phyloP scores from a whole-genome alignment of 2,113 vertebrate genomes.

The Xyliphius kryptos region DNA sequence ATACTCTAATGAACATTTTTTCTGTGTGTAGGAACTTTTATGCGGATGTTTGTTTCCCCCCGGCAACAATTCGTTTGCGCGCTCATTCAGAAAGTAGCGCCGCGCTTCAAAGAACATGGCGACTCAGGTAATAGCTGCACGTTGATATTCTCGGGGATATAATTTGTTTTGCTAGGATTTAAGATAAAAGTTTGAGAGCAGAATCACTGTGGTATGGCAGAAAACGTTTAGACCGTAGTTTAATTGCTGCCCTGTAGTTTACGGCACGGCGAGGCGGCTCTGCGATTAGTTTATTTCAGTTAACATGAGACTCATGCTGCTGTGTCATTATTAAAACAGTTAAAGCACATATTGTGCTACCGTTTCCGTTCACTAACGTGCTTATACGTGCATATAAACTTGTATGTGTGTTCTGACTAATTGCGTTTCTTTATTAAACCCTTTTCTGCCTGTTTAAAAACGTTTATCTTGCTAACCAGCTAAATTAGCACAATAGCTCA shows the following conservation, averaged over 20 bases:
- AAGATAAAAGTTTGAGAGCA: no score
- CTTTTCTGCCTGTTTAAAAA: neutral
- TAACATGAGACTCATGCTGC: no score
- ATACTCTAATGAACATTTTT: no score
- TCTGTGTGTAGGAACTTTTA: constrained; percentile 4
- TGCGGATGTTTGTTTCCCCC: neutral
- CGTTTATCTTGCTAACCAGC: neutral
- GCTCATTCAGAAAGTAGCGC: constrained; percentile 49
- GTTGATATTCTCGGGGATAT: no score
- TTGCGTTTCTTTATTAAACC: no score
- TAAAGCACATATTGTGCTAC: no score
- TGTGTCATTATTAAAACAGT: neutral
- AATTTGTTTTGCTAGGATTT: no score
- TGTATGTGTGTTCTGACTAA: neutral
- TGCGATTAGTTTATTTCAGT: no score
- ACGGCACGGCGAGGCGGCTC: no score
- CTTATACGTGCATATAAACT: neutral
- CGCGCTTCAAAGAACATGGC: constrained; percentile 51
- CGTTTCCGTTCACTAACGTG: neutral
- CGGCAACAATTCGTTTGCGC: constrained; percentile 50
- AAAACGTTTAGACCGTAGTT: no score
- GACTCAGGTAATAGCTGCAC: constrained; percentile 48
- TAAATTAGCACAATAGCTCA: neutral
- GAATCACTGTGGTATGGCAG: no score
- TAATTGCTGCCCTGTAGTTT: no score